Base-by-base conservation (phyloP, 2,888 invertebrate species). In the Volucella inflata region DNA sequence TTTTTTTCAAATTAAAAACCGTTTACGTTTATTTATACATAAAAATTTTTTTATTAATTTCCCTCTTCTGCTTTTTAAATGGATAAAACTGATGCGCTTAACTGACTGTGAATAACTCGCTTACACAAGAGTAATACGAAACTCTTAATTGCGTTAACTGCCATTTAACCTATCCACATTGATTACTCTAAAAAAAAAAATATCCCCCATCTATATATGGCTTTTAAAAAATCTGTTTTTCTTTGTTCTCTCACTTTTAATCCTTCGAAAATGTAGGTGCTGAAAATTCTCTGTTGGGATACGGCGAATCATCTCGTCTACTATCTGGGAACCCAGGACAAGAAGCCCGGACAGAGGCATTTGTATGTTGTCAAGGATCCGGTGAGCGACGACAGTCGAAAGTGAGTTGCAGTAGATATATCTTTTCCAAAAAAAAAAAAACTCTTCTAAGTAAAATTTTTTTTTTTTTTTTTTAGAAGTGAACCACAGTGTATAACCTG, bases 401-500 rank as follows among this genome's bases (percentile, higher is more conserved):
- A 96, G 89, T 94, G 93, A 89, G 88, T 76, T 16, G 12, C 9
- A 14, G 16, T 42, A 38, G 12, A 14, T 30, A 51, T 48, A 2
- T 51, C 12, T 53, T 14, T 62, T 44, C 30, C 53, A 46, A 55
- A 10, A 57, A 57, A 42, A 59, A 38, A 38, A 55, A 10, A 36
- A 8, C 44, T 12, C 14, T 48, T 53, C 4, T 8, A 9, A 14
- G 17, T 51, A 2, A 14, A 6, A 53, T 2, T 16, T 55, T 21
- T 62, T 50, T 2, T 55, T 17, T 74, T 59, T 44, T 11, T 55
- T 71, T 76, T 14, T 80, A 92, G 92, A 88, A 92, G 94, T 78
- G 96, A 96, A 89, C 96, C 97, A 21, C 94, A 95, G 88, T 98
- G 98, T 92, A 94, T 98, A 88, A 97, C 98, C 1, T 98, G 98